Evolutionary conservation across 2,888 invertebrate species (phyloP).

Genomic region (Pristionchus exspectatus): DNA sequence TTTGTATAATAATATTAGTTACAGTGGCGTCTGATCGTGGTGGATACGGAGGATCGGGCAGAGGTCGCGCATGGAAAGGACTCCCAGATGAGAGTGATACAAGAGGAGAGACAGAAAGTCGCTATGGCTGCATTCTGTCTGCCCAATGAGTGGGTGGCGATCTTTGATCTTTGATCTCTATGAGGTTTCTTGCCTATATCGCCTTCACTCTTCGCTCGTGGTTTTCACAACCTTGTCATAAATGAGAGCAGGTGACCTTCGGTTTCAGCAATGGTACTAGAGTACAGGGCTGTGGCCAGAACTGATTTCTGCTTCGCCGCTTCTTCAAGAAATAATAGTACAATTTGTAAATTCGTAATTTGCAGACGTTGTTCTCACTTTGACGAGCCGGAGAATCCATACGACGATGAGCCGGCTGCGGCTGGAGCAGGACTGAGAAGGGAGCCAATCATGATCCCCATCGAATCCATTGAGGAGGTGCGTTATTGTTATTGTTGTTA

Average conservation of each 20-base stretch:
- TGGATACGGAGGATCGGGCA: background rate
- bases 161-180: background rate
- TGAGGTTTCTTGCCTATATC: background rate
- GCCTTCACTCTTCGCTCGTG: background rate
- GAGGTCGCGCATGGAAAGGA: background rate
- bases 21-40: slow-evolving; percentile 52
- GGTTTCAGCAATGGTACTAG: too few relatives aligned
- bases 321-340: background rate
- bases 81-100: slow-evolving; percentile 47
- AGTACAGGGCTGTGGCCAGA: too few relatives aligned
- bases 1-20: background rate
- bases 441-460: slow-evolving; percentile 14
- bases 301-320: too few relatives aligned
- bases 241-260: background rate
- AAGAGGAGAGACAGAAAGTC: slow-evolving; percentile 34
- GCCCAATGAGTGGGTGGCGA: slow-evolving; percentile 36
- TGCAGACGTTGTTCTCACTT: slow-evolving; percentile 47
- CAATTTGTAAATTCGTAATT: background rate
- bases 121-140: slow-evolving; percentile 41
- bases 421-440: background rate
- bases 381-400: slow-evolving; percentile 41
- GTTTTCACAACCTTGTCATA: background rate
- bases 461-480: background rate
- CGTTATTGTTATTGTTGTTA: background rate
- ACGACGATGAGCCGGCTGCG: slow-evolving; percentile 14